Evolutionary conservation across 2,888 invertebrate species (phyloP).

Genomic region (Oasisia sp.): DNA sequence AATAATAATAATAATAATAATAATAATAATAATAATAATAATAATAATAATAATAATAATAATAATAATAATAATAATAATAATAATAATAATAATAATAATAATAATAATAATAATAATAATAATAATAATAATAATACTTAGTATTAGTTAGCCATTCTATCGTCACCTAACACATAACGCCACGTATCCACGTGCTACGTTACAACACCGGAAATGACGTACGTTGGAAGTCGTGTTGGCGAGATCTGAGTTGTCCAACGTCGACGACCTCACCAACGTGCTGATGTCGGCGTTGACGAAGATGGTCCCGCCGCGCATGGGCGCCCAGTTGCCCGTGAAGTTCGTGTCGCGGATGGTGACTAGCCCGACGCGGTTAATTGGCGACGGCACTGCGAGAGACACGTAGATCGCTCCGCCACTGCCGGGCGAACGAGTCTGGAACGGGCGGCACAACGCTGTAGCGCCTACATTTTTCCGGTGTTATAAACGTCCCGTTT

Average conservation of each 20-base stretch:
- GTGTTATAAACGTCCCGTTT: too few relatives aligned
- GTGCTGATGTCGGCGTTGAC: constrained; percentile 27
- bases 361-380: constrained; percentile 21
- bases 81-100: too few relatives aligned
- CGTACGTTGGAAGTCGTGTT: constrained; percentile 9
- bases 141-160: too few relatives aligned
- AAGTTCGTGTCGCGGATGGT: constrained; percentile 30
- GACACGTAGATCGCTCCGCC: constrained; percentile 34
- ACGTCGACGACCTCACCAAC: not conserved
- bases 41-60: too few relatives aligned
- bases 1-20: too few relatives aligned
- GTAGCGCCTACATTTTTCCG: too few relatives aligned
- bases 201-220: not conserved
- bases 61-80: too few relatives aligned
- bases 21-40: too few relatives aligned
- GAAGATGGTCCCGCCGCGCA: constrained; percentile 37
- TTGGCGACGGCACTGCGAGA: constrained; percentile 7
- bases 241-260: not conserved
- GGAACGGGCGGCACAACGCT: not conserved
- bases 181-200: too few relatives aligned
- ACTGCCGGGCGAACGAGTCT: constrained; percentile 27
- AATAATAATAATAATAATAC: too few relatives aligned
- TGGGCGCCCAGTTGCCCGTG: constrained; percentile 32
- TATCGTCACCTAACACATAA: too few relatives aligned
- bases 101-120: too few relatives aligned